These are phyloP conservation scores for Netelia fuscicornis DNA, from an alignment of 2,888 invertebrate genomes.

Conservation along the genomic window DNA sequence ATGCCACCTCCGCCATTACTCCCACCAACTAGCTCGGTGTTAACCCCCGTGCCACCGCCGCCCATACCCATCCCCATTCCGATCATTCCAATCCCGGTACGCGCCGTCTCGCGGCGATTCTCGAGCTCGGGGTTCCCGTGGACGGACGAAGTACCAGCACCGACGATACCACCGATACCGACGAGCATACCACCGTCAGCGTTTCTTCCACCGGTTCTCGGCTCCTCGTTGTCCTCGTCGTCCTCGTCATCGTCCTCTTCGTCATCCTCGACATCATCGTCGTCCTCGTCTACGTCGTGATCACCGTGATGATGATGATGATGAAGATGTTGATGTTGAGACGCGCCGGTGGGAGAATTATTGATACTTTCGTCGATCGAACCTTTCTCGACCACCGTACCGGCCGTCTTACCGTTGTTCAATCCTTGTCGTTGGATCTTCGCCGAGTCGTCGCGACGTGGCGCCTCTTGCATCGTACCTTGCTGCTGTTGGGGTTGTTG, in stretches of 20 bases:
- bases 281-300: conserved; percentile 72
- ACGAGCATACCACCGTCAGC: conserved; percentile 70
- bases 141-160: conserved; percentile 76
- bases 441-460: conserved; percentile 83
- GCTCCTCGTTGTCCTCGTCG: conserved; percentile 72
- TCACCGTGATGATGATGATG: conserved; percentile 75
- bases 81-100: conserved; percentile 57
- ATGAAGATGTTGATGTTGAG: conserved; percentile 77
- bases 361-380: conserved; percentile 68
- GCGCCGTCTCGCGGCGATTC: conserved; percentile 76
- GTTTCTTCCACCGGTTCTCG: conserved; percentile 74
- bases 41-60: conserved; percentile 60
- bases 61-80: conserved; percentile 73
- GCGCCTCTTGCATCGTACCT: conserved; percentile 83
- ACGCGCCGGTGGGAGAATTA: conserved; percentile 74
- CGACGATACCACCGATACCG: conserved; percentile 78
- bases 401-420: conserved; percentile 74
- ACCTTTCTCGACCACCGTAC: conserved; percentile 74
- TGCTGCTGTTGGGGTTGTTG: conserved; percentile 75
- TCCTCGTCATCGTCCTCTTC: conserved; percentile 75
- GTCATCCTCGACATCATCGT: conserved; percentile 79
- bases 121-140: conserved; percentile 65
- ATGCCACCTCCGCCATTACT: conserved; percentile 85
- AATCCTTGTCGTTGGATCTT: conserved; percentile 70
- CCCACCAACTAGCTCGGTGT: conserved; percentile 73